A percentile compares a stretch with the other conserved stretches of the same genome.
phyloP scores from a whole-genome alignment of 1,140 invertebrate species.

The Lepidurus couesii region DNA sequence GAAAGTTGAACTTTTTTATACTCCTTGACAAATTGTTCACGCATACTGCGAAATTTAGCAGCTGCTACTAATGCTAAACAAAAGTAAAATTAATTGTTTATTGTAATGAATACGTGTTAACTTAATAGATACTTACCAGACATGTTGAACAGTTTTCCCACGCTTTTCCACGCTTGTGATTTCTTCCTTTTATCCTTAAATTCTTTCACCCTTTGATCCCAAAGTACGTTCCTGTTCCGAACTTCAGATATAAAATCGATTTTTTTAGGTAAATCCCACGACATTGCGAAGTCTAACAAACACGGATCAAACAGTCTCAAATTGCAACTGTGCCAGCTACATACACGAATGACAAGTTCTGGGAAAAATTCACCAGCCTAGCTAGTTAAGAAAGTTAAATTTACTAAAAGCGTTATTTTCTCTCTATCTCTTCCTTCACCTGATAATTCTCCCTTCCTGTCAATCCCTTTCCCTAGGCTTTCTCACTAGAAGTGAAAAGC shows the following conservation, averaged over 20 bases:
- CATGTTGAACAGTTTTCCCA: not conserved
- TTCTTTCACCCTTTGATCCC: not conserved
- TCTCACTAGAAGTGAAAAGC: too few relatives aligned
- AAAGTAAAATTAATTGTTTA: slow-evolving; percentile 17
- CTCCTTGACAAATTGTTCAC: not conserved
- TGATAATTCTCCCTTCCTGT: too few relatives aligned
- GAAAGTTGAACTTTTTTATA: not conserved
- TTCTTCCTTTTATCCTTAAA: not conserved
- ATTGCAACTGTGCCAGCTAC: too few relatives aligned
- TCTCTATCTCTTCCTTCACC: too few relatives aligned
- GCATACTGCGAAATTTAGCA: not conserved
- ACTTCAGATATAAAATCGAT: not conserved
- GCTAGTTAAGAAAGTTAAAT: too few relatives aligned
- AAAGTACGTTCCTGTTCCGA: not conserved
- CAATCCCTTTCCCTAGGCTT: too few relatives aligned
- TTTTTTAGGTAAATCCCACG: not conserved
- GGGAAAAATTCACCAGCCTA: too few relatives aligned
- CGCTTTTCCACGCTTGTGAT: not conserved
- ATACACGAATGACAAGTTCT: too few relatives aligned
- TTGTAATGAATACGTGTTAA: not conserved
- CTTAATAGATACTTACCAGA: not conserved
- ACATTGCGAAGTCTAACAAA: not conserved
- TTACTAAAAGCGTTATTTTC: too few relatives aligned
- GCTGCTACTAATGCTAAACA: not conserved
- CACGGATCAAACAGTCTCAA: not conserved